Evolutionary conservation across 2,888 invertebrate species (phyloP), one percentile per base, ranked within the genome.

Genomic region (Cloeon dipterum): DNA sequence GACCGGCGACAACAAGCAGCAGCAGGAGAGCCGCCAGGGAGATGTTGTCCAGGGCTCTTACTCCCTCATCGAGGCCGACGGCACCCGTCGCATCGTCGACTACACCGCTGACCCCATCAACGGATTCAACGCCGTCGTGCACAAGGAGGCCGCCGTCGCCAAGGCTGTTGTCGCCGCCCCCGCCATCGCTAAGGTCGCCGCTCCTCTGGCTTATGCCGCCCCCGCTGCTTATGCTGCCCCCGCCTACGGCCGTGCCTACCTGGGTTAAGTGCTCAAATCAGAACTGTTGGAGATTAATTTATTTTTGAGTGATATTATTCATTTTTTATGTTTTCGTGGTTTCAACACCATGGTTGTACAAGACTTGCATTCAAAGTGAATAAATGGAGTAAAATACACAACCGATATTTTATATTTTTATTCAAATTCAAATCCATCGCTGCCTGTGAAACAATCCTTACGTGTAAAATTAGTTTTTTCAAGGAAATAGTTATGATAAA

Each of bases 41-140:
- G 43, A 43, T 32, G 43, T 43, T 16, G 43, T 43, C 41, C 39
- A 42, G 40, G 43, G 43, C 29, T 39, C 40, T 21, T 43, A 43
- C 43, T 39, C 38, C 34, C 42, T 43, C n/a, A 40, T 41, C 14
- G 43, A 43, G 23, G 41, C 43, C 37, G 43, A 43, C 35, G 43
- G 43, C 38, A 43, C 42, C 42, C 42, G 41, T 34, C 42, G 42
- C 21, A 39, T 39, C 35, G 43, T 43, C 34, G 42, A 42, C 34
- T 43, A 43, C 41, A 41, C 41, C 38, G 43, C 43, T 34, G 43
- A 43, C 34, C 42, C 42, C 42, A 35, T 43, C 41, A 43, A 43
- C 38, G 43, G 43, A 39, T 43, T 43, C 43, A 43, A 43, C 42
- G 43, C 43, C 35, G 43, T 43, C 39, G 42, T 43, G 18, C 43